Evolutionary conservation across 2,888 invertebrate genomes (phyloP), one percentile per base, ranked within the genome.

Genomic region (Plagiodera versicolora): DNA sequence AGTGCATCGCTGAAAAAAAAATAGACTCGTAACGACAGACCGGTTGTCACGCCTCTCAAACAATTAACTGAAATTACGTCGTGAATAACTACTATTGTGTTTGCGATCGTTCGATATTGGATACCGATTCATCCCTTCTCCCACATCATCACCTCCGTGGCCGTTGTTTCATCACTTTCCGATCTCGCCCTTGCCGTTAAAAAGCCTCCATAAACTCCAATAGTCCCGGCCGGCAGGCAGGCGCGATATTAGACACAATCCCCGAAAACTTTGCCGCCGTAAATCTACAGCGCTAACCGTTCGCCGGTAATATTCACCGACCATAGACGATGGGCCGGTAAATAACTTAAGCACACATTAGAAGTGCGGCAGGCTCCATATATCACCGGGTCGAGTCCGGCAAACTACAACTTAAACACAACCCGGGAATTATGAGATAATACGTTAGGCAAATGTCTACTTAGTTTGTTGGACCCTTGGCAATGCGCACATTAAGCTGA

Each of bases 281-380:
- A 71, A 71, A 71, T 71, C 71, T 70, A 63, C 51, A 48, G 62
- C 58, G 64, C 54, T 56, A 63, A 57, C 61, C 49, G 56, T 58
- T 66, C 62, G 58, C 65, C 55, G 52, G 61, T 66, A 61, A 60
- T 58, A 60, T 62, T 63, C 64, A 64, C 64, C 66, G 70, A 70
- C 72, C 74, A 66, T 61, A 63, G 63, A 63, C 70, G 68, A n/a
- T n/a, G 64, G 75, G 74, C 74, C 70, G 70, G 75, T 73, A 76
- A 77, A 77, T 78, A 78, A 77, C 77, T 78, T 78, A 76, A 77
- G 77, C 72, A 78, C 75, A 78, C 77, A 78, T 78, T 78, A 78
- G 75, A 77, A 78, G 76, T 62, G 67, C 62, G 60, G 64, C 57
- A 44, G 62, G 60, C 64, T 62, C 66, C 52, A 66, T 66, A 66